Percentiles rank a stretch among this genome's conserved stretches.
phyloP scores from a whole-genome alignment of 2,888 invertebrate species.

The Apodemia hepburni region DNA sequence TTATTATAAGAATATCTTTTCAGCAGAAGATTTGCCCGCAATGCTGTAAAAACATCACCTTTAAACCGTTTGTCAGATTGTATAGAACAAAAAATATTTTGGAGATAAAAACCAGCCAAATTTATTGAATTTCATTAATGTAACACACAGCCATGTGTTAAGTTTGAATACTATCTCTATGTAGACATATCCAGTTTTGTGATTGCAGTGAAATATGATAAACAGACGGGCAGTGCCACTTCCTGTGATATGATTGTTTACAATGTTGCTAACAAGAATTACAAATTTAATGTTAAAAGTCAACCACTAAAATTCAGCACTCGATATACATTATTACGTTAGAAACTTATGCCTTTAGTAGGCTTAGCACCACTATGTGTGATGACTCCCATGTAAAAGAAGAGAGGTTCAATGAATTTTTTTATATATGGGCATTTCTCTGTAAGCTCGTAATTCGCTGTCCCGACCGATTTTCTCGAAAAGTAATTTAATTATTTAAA shows the following conservation, averaged over 20 bases:
- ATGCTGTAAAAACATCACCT: not conserved
- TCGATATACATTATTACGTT: not conserved
- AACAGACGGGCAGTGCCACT: slow-evolving; percentile 47
- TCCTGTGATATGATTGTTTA: slow-evolving; percentile 51
- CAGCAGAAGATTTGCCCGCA: too few relatives aligned
- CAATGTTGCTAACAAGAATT: slow-evolving; percentile 9
- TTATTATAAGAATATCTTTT: too few relatives aligned
- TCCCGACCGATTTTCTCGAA: too few relatives aligned
- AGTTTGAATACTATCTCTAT: slow-evolving; percentile 21
- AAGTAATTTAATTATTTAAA: too few relatives aligned
- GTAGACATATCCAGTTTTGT: slow-evolving; percentile 26
- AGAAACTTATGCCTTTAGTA: too few relatives aligned
- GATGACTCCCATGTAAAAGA: too few relatives aligned
- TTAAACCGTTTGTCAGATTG: not conserved
- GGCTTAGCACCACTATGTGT: too few relatives aligned
- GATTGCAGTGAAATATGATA: slow-evolving; percentile 55
- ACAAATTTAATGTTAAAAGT: not conserved
- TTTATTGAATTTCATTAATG: not conserved
- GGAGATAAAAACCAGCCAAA: not conserved
- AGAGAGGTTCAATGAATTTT: too few relatives aligned
- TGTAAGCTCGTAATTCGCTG: too few relatives aligned
- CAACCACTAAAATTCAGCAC: not conserved
- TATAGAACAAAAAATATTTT: not conserved
- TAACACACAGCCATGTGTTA: slow-evolving; percentile 2
- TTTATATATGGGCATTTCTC: too few relatives aligned